Conservation (phyloP, 2,797 vertebrate species). For the Lutjanus argentimaculatus region DNA sequence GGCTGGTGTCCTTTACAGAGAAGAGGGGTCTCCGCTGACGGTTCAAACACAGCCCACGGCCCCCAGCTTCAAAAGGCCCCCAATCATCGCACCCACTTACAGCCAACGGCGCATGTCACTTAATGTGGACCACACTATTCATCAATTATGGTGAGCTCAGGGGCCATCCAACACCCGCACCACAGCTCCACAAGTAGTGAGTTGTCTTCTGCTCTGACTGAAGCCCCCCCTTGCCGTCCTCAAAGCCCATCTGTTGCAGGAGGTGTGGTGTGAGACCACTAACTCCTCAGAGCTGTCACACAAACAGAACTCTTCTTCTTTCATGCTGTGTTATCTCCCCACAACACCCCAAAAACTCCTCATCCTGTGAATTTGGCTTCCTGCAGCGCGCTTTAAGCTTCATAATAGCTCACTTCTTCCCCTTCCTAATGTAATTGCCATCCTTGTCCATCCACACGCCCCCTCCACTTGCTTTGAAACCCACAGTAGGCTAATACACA, state of each 20-base stretch:
- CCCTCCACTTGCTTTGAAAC: slow-evolving; percentile 49
- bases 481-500: slow-evolving; percentile 47
- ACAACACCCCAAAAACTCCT: slow-evolving; percentile 10
- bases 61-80: slow-evolving; percentile 80
- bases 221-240: slow-evolving; percentile 57
- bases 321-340: slow-evolving; percentile 54
- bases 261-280: slow-evolving; percentile 69
- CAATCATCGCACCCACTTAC: slow-evolving; percentile 81
- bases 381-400: slow-evolving; percentile 23
- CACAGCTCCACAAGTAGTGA: slow-evolving; percentile 72
- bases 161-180: slow-evolving; percentile 68
- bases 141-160: slow-evolving; percentile 82
- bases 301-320: slow-evolving; percentile 45
- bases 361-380: slow-evolving; percentile 24
- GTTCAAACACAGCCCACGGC: slow-evolving; percentile 81
- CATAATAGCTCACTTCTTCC: slow-evolving; percentile 43
- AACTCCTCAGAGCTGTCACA: slow-evolving; percentile 70
- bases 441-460: slow-evolving; percentile 47
- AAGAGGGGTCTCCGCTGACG: slow-evolving; percentile 71
- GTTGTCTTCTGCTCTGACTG: slow-evolving; percentile 82
- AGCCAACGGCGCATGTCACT: slow-evolving; percentile 85
- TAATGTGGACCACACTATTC: slow-evolving; percentile 84
- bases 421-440: slow-evolving; percentile 47
- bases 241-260: slow-evolving; percentile 75
- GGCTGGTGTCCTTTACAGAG: slow-evolving; percentile 85